phyloP scores from a whole-genome alignment of 2,797 vertebrate species.

The Xenopus petersii region DNA sequence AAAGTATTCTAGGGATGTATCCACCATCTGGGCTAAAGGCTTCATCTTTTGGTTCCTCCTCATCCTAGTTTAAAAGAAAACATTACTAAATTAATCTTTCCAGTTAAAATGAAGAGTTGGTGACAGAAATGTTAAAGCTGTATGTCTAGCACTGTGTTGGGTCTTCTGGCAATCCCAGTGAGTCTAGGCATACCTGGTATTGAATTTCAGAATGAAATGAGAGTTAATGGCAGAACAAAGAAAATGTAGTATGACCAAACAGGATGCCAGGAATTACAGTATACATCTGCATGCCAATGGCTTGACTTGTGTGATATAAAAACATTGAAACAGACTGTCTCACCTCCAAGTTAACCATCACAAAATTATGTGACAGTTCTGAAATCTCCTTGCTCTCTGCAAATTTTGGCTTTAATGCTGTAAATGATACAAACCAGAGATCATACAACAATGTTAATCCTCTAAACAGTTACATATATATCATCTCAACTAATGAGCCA shows the following conservation, averaged over 20 bases:
- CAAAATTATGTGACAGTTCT: conserved; percentile 94
- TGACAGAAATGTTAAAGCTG: too few species aligned
- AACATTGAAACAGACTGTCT: conserved; percentile 44
- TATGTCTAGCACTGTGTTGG: too few species aligned
- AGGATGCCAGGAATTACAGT: too few species aligned
- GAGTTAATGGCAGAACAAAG: too few species aligned
- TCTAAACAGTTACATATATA: not conserved
- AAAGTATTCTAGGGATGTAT: conserved; percentile 97
- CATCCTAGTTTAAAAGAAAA: conserved; percentile 72
- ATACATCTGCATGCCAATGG: too few species aligned
- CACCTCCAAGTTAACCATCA: conserved; percentile 98
- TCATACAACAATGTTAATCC: not conserved
- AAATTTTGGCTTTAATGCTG: conserved; percentile 96
- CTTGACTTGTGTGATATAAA: not conserved
- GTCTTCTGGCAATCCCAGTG: too few species aligned
- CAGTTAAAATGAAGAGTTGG: too few species aligned
- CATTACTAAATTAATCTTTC: too few species aligned
- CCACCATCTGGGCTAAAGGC: conserved; percentile 90
- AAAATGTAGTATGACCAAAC: too few species aligned
- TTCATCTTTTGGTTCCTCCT: conserved; percentile 93
- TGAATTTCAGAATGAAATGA: too few species aligned
- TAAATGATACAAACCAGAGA: not conserved
- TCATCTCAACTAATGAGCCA: too few species aligned
- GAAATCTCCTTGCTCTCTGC: conserved; percentile 95
- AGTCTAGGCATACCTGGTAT: too few species aligned